Percentiles rank a stretch among this genome's conserved stretches.
These are phyloP conservation scores for Osmerus mordax DNA, from an alignment of 2,113 vertebrate species.

Conservation along the genomic window DNA sequence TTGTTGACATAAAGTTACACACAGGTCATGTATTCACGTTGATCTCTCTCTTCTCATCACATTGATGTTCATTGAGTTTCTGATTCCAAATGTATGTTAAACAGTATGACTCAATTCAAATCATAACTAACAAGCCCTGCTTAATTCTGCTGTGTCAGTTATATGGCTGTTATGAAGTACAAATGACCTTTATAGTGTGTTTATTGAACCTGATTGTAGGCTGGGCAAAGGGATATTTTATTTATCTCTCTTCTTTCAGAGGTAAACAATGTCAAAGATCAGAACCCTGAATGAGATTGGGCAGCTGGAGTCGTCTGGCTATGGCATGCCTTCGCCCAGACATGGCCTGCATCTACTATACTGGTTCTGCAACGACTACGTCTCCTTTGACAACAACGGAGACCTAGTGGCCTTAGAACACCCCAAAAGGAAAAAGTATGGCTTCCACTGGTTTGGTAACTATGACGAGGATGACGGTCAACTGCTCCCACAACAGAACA, in stretches of 20 bases:
- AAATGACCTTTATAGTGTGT: no score
- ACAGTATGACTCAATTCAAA: no score
- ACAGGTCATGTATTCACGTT: no score
- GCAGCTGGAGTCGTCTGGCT: background rate
- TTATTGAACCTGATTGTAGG: no score
- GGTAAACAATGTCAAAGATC: background rate
- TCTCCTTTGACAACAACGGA: background rate
- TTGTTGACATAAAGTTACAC: no score
- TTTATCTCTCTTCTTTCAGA: background rate
- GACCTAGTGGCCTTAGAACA: background rate
- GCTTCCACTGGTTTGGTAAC: background rate
- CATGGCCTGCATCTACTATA: background rate
- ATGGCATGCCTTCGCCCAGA: background rate
- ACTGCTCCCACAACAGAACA: constrained; percentile 11
- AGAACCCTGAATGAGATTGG: background rate
- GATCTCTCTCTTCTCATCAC: no score
- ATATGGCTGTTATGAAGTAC: no score
- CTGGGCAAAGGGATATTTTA: no score
- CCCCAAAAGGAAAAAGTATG: background rate
- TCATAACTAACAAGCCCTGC: no score
- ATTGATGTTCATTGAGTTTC: no score
- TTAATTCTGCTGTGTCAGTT: no score
- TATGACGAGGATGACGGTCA: background rate
- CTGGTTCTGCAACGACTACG: background rate
- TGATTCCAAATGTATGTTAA: no score